Percentiles rank a stretch among this genome's conserved stretches.
Evolutionary conservation across 2,797 vertebrate genomes (phyloP).

Genomic region (Semotilus atromaculatus): DNA sequence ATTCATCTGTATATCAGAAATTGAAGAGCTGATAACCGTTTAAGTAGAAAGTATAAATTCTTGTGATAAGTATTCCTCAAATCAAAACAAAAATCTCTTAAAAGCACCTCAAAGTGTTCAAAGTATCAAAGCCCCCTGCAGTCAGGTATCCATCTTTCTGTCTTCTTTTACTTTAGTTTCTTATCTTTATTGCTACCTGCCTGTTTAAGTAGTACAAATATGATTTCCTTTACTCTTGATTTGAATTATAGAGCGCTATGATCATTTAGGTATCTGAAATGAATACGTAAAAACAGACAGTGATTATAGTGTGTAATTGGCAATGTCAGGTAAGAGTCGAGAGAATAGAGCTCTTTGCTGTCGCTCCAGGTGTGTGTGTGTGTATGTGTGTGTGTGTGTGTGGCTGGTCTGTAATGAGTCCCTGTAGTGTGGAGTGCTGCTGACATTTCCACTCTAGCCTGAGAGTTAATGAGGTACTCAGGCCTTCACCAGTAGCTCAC

Average conservation of each 20-base stretch:
- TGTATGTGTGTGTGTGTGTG: constrained; percentile 43
- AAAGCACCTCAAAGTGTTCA: constrained; percentile 70
- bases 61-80: neutral
- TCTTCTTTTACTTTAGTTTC: neutral
- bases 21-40: neutral
- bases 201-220: neutral
- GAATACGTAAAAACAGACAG: constrained; percentile 34
- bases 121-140: constrained; percentile 64
- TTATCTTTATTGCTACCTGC: neutral
- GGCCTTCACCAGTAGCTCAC: constrained; percentile 55
- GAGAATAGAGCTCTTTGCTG: constrained; percentile 54
- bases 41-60: neutral
- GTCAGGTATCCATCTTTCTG: constrained; percentile 13
- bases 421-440: constrained; percentile 70
- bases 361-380: constrained; percentile 51
- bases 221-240: neutral
- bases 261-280: constrained; percentile 22
- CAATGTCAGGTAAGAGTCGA: constrained; percentile 49
- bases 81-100: neutral
- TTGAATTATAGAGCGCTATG: neutral
- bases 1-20: neutral
- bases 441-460: constrained; percentile 78
- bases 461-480: constrained; percentile 78
- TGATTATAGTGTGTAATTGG: constrained; percentile 45
- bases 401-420: constrained; percentile 80